These are phyloP conservation scores for Hyperoplus lanceolatus DNA, from an alignment of 2,797 vertebrate genomes.

Conservation along the genomic window DNA sequence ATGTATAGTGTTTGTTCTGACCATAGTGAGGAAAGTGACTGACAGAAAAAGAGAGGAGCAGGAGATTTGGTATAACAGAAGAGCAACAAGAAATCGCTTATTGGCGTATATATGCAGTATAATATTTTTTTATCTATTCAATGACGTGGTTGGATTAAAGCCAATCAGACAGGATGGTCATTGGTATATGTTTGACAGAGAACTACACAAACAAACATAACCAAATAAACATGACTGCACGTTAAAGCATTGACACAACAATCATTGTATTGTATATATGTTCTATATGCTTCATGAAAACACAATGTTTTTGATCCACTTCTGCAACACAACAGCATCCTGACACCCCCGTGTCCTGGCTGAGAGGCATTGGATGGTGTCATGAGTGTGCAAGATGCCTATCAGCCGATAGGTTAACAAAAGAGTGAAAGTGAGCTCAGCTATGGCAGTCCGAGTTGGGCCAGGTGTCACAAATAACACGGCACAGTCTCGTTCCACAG, in stretches of 20 bases:
- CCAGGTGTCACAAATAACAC: constrained; percentile 74
- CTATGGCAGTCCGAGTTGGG: constrained; percentile 42
- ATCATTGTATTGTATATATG: not conserved
- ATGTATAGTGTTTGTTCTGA: constrained; percentile 11
- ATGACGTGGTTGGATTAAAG: too few species aligned
- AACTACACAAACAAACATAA: too few species aligned
- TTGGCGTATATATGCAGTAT: too few species aligned
- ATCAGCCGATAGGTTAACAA: constrained; percentile 37
- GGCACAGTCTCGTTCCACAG: constrained; percentile 59
- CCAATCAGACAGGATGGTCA: too few species aligned
- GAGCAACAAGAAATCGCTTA: not conserved
- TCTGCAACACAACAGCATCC: constrained; percentile 2
- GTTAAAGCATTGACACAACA: not conserved
- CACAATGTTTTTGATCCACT: not conserved
- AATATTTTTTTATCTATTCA: too few species aligned
- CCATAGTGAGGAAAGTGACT: constrained; percentile 24
- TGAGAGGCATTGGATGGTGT: not conserved
- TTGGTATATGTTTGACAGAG: too few species aligned
- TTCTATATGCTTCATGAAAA: not conserved
- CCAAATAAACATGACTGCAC: too few species aligned
- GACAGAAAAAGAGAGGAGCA: not conserved
- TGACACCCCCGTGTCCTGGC: not conserved
- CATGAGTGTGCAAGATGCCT: constrained; percentile 23
- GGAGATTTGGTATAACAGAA: not conserved
- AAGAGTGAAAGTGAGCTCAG: constrained; percentile 45